phyloP scores from a whole-genome alignment of 2,797 vertebrate species.

The Arnoldichthys spilopterus region DNA sequence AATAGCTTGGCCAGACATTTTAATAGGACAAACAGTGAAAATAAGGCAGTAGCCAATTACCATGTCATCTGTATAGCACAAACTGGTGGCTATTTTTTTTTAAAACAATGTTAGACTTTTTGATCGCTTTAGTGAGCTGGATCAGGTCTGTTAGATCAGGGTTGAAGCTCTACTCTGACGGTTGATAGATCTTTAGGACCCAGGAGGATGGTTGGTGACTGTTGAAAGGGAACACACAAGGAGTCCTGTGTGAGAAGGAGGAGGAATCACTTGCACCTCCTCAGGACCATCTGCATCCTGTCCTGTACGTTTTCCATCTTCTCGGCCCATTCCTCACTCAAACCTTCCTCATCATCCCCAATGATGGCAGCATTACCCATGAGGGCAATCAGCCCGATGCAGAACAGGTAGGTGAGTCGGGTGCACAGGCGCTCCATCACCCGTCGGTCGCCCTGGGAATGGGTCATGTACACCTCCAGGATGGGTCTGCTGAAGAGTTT shows the following conservation, averaged over 20 bases:
- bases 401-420: constrained; percentile 81
- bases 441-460: constrained; percentile 71
- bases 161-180: not conserved
- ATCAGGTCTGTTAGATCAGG: not conserved
- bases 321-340: constrained; percentile 77
- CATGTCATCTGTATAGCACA: not conserved
- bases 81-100: not conserved
- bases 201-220: not conserved
- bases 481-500: constrained; percentile 82
- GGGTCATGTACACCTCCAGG: constrained; percentile 79
- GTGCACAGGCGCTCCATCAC: constrained; percentile 81
- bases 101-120: not conserved
- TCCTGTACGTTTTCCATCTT: constrained; percentile 79
- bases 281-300: constrained; percentile 79
- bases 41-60: not conserved
- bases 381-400: constrained; percentile 82
- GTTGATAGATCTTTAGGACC: not conserved
- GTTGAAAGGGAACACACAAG: not conserved
- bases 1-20: too few species aligned
- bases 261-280: constrained; percentile 69
- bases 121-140: not conserved
- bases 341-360: constrained; percentile 76
- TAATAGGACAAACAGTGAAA: not conserved
- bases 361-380: constrained; percentile 80
- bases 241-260: not conserved